Base-by-base conservation (phyloP, 1,140 invertebrate species). In the Drepana arcuata region DNA sequence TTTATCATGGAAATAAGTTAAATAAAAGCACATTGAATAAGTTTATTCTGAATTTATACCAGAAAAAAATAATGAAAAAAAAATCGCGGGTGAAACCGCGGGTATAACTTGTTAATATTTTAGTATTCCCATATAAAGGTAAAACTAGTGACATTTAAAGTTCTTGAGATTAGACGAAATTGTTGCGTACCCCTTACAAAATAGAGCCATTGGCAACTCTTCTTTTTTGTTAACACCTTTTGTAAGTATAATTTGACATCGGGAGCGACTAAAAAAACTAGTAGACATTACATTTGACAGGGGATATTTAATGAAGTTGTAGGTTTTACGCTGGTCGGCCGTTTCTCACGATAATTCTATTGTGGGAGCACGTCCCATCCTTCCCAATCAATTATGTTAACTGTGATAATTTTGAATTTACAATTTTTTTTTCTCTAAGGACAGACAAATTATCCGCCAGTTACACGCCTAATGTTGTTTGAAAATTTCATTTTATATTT, bases 261-360 rank as follows among this genome's bases (percentile, higher is more conserved):
- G 68, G 72, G 71, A 78, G 68, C 64, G 66, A 63, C 64, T 68
- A 77, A 77, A 78, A 74, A 55, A 59, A 51, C 53, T 64, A 69
- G 67, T 75, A 26, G 61, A 77, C 69, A 78, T 78, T 75, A 81
- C 63, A 48, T 71, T 75, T 77, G 73, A 81, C 77, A 79, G 71
- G 64, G 64, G 73, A 65, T 79, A 81, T 77, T 79, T 77, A 81
- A 81, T 81, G 74, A 81, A 81, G 77, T 73, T 54, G 77, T 81
- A 59, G 52, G 54, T 71, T 74, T 78, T 67, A 55, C 38, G 42
- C 33, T 34, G 39, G 41, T 32, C 34, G 48, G 34, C 27, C 44
- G 55, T 59, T 81, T 81, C 73, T 70, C 77, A 81, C 73, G 73
- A 36, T 48, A 37, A 36, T 46, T 37, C 47, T 53, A 69, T 73